Base-by-base conservation (phyloP, 2,113 vertebrate species). In the Hemichromis elongatus region DNA sequence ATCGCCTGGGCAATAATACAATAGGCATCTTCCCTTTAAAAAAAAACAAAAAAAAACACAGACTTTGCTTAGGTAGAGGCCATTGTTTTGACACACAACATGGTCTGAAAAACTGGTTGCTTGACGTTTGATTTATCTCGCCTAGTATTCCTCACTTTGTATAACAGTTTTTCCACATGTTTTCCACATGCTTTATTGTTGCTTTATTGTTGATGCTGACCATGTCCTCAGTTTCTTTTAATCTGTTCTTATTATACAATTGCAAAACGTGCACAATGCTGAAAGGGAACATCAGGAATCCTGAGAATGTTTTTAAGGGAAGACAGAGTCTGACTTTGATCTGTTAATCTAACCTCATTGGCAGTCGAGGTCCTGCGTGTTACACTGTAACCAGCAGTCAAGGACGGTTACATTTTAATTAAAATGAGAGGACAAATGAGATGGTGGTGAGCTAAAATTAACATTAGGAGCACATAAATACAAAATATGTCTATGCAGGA, bases 321-420 rank as follows among this genome's bases (percentile, higher is more conserved):
- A 92, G 87, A 94, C 95, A 93, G 93, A 95, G 93, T 88, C 86
- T 83, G 78, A 94, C 94, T 94, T 95, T 95, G 90, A 94, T 91
- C 91, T 89, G 28, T 86, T 89, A 88, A 90, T 93, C 88, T 86
- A 79, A 87, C 70, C 86, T 86, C 52, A 81, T 77, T 59, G 79
- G 73, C 21, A 50, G 82, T 88, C 16, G 28, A 79, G 80, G 80
- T 61, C 30, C 84, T 82, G 78, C 4, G 2, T 52, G 94, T 94
- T 94, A 95, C 88, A 82, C 85, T 92, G 40, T 94, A 96, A 94
- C 92, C 66, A 88, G 63, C 3, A 7, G 50, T 30, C 81, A 45
- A 83, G 77, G 13, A 24, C 4, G 8, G 93, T 95, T 92, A 92
- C 77, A 88, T 75, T 93, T 93, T 90, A 84, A 89, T 90, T 79